phyloP scores from a whole-genome alignment of 2,797 vertebrate species.

The Gymnothorax reevesii region DNA sequence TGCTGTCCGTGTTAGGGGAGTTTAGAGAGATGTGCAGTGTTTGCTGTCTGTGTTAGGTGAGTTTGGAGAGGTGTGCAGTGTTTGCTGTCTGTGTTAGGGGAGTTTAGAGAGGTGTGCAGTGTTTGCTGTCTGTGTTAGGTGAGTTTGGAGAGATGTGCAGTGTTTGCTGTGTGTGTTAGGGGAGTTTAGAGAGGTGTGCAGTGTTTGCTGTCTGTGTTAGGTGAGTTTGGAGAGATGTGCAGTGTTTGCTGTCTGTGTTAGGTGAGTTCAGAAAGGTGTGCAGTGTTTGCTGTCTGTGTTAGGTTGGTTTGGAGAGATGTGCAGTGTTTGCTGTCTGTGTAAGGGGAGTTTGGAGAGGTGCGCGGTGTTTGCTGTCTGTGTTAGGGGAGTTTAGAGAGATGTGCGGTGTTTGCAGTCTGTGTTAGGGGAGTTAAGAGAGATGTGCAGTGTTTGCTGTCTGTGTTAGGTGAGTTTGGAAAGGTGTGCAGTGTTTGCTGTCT shows the following conservation, averaged over 20 bases:
- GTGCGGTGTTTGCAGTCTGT: conserved; percentile 77
- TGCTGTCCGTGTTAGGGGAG: conserved; percentile 75
- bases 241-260: conserved; percentile 72
- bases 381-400: conserved; percentile 97
- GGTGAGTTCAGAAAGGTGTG: conserved; percentile 98
- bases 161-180: conserved; percentile 72
- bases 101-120: conserved; percentile 97
- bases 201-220: conserved; percentile 72
- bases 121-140: conserved; percentile 72
- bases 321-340: conserved; percentile 73
- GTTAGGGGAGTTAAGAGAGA: conserved; percentile 94
- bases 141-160: conserved; percentile 99
- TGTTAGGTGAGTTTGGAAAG: conserved; percentile 92
- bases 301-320: conserved; percentile 98
- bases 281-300: conserved; percentile 69
- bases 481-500: conserved; percentile 84
- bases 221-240: conserved; percentile 97
- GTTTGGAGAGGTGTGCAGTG: conserved; percentile 97
- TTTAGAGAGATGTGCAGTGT: conserved; percentile 98
- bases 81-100: conserved; percentile 72
- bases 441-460: conserved; percentile 81
- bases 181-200: conserved; percentile 97
- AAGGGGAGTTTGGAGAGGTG: conserved; percentile 97
- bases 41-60: conserved; percentile 75
- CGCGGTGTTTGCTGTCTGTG: conserved; percentile 77